Conservation (phyloP, 2,113 vertebrate species). For the Ciconia stormi region DNA sequence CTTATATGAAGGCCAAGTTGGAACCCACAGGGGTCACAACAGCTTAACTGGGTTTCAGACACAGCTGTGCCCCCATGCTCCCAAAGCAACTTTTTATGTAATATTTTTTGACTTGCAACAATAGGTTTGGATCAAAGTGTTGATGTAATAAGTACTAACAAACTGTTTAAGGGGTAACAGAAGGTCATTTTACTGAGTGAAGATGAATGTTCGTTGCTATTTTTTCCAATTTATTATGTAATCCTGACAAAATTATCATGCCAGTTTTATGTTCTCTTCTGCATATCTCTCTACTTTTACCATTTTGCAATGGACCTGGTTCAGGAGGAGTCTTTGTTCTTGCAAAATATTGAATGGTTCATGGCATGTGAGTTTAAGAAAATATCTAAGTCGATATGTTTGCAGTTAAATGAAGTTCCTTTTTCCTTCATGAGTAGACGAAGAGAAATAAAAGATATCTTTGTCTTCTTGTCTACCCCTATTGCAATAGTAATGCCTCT, state of each 20-base stretch:
- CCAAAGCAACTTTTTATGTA: not conserved
- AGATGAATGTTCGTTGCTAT: not conserved
- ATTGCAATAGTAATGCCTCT: not conserved
- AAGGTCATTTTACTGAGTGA: not conserved
- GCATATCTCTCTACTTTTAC: rapidly evolving
- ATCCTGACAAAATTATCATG: not conserved
- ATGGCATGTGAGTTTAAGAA: not conserved
- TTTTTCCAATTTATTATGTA: not conserved
- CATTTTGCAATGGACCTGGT: not conserved
- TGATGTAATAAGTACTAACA: not conserved
- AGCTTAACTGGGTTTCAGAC: not conserved
- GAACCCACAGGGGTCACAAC: not conserved
- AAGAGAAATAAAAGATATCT: not conserved
- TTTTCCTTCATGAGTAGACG: not conserved
- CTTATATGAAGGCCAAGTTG: not conserved
- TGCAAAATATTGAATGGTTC: not conserved
- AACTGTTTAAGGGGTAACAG: not conserved
- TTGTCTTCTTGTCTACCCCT: not conserved
- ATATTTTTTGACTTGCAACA: not conserved
- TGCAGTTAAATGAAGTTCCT: not conserved
- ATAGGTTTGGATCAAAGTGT: not conserved
- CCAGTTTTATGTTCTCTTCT: not conserved
- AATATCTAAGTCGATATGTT: not conserved
- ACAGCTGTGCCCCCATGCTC: not conserved
- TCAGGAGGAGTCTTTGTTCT: not conserved